Percentiles rank a stretch among this genome's conserved stretches.
phyloP scores from a whole-genome alignment of 2,797 vertebrate genomes.

The Huso huso region DNA sequence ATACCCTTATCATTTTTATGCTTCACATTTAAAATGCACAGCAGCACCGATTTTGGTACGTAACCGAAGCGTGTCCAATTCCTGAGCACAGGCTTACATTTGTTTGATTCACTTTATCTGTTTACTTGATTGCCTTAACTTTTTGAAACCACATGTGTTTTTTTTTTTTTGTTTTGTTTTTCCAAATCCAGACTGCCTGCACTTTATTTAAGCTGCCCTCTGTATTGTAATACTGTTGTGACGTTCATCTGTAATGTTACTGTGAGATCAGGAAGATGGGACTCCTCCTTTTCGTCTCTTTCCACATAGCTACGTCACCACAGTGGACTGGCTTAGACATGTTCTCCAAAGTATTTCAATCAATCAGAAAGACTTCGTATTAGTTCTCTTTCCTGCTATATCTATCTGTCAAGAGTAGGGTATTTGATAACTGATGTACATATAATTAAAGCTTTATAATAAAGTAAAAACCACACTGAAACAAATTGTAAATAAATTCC shows the following conservation, averaged over 20 bases:
- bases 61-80: too few relatives aligned
- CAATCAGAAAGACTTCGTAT: constrained; percentile 25
- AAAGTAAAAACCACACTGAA: constrained; percentile 13
- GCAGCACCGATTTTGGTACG: too few relatives aligned
- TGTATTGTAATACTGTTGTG: constrained; percentile 9
- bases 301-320: background rate
- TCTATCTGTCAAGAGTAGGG: constrained; percentile 8
- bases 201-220: constrained; percentile 15
- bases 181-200: constrained; percentile 15
- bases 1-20: too few relatives aligned
- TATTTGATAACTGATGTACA: constrained; percentile 24
- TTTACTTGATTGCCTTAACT: too few relatives aligned
- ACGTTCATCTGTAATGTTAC: constrained; percentile 4
- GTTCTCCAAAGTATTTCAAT: constrained; percentile 21
- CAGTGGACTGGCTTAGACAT: too few relatives aligned
- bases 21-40: too few relatives aligned
- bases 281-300: constrained; percentile 9
- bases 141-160: too few relatives aligned
- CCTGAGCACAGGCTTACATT: too few relatives aligned
- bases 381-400: constrained; percentile 12
- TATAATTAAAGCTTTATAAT: constrained; percentile 23
- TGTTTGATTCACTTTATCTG: too few relatives aligned
- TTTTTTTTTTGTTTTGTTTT: background rate
- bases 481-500: constrained; percentile 32
- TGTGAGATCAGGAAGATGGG: constrained; percentile 9